Base-by-base conservation (phyloP, 2,888 invertebrate genomes). In the Furcula furcula region DNA sequence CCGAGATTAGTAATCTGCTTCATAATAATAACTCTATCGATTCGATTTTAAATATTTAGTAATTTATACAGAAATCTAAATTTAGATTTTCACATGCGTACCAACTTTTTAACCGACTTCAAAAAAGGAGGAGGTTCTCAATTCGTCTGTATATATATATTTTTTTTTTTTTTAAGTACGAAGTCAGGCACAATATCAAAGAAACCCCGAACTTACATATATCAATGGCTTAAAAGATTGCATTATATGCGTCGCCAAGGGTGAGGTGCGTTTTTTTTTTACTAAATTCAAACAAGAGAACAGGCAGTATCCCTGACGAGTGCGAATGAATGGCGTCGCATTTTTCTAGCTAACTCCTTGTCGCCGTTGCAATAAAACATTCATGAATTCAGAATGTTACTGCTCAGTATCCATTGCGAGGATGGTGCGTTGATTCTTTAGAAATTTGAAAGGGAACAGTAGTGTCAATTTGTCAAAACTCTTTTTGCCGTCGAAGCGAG, bases 251-350 rank as follows among this genome's bases (percentile, higher is more conserved):
- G 51, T 50, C 50, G 58, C 51, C 51, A 53, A 47, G 66, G 63
- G 16, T 12, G 57, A 66, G 63, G 46, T 62, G 59, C 68, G 55
- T 74, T 76, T 81, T 80, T 77, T n/a, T 70, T 80, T 73, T 63
- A 69, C 69, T 69, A 76, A 83, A 81, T 77, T 78, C 76, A 77
- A 80, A 80, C 80, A 82, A 74, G 66, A 65, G 66, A 75, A 81
- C 79, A 78, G 77, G 80, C 78, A 80, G 78, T 76, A 73, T 67
- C 82, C 76, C 77, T 82, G 85, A 85, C 82, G 84, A 85, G 76
- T 73, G 70, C 59, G 73, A 77, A 86, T 77, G 76, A 75, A 85
- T 84, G 72, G 76, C 70, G 58, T 62, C 70, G 62, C 81, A 86
- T 86, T 83, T 84, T 81, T 87, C 81, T 78, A 72, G 60, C 75